Base-by-base conservation (phyloP, 2,888 invertebrate genomes). In the Ormyrus labotus region DNA sequence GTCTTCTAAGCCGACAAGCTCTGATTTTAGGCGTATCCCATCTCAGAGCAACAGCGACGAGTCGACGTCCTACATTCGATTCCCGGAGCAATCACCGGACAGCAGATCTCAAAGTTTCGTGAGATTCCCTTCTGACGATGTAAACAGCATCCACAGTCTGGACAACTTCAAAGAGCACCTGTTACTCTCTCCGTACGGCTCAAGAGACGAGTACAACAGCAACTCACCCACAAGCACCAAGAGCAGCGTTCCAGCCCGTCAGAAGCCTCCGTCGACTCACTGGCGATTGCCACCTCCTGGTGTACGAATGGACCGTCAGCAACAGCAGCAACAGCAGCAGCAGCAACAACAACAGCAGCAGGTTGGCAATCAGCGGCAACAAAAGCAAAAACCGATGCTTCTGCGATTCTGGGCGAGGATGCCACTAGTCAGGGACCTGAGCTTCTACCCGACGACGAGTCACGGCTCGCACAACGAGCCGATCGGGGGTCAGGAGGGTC, bases 121-220 rank as follows among this genome's bases (percentile, higher is more conserved):
- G 5, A 86, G 85, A 10, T 89, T 90, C 64, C 89, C 89, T 0
- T 86, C 87, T 6, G 87, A 88, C 45, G 87, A 89, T 11, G 87
- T 87, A 2, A 90, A 90, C 83, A 90, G 90, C 75, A 89, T 90
- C 76, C 88, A 89, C 78, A 85, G 82, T 34, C 83, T 83, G 11
- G 86, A 86, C 53, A 85, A 83, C 34, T 87, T 87, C 74, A 89
- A 89, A 71, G 86, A 88, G 6, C 84, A 85, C n/a, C 78, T 78
- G n/a, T 76, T 34, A 34, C 34, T 72, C 9, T 68, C 83, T 53
- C 84, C 86, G 0, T 85, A 86, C 63, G 67, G 78, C 2, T 81
- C 74, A 6, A 65, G 81, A 45, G 84, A 85, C 7, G 83, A 84
- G 4, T 67, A 68, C n/a, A 63, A 10, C 19, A 60, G n/a, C 50